Conservation (phyloP, 1,140 invertebrate genomes). For the Drosophila rufa region DNA sequence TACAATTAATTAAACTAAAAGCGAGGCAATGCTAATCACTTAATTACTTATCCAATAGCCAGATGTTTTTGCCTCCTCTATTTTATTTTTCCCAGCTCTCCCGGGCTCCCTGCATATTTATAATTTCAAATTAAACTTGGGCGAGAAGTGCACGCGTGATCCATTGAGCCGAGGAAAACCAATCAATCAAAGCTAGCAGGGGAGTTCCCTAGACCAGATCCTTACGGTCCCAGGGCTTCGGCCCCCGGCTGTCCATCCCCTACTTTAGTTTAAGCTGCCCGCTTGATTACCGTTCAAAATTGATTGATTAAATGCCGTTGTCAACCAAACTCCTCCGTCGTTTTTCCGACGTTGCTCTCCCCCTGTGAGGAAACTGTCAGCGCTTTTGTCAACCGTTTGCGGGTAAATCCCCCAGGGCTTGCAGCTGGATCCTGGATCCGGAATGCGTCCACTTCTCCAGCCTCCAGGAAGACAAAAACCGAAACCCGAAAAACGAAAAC, state of each 20-base stretch:
- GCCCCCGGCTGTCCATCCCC: constrained; percentile 52
- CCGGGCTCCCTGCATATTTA: constrained; percentile 62
- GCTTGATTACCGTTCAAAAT: constrained; percentile 83
- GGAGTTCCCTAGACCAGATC: constrained; percentile 27
- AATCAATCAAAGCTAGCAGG: constrained; percentile 73
- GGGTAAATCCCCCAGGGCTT: constrained; percentile 66
- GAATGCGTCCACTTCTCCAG: constrained; percentile 13
- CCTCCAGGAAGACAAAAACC: constrained; percentile 34
- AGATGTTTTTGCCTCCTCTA: constrained; percentile 59
- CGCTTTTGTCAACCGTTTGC: constrained; percentile 75
- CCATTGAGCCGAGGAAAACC: constrained; percentile 66
- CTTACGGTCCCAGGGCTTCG: constrained; percentile 30
- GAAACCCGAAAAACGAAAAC: constrained; percentile 19
- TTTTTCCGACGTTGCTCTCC: constrained; percentile 1
- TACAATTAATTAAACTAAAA: constrained; percentile 74
- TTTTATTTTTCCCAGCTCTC: not conserved
- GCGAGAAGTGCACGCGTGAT: constrained; percentile 64
- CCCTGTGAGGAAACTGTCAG: constrained; percentile 57
- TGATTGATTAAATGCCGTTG: constrained; percentile 83
- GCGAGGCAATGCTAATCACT: constrained; percentile 51
- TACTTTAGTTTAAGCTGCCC: constrained; percentile 78
- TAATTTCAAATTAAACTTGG: constrained; percentile 78
- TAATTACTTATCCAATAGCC: constrained; percentile 68
- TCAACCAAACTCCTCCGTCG: constrained; percentile 50
- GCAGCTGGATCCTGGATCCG: constrained; percentile 40